These are phyloP conservation scores for Polydrusus cervinus DNA, from an alignment of 2,888 invertebrate genomes.

Conservation along the genomic window DNA sequence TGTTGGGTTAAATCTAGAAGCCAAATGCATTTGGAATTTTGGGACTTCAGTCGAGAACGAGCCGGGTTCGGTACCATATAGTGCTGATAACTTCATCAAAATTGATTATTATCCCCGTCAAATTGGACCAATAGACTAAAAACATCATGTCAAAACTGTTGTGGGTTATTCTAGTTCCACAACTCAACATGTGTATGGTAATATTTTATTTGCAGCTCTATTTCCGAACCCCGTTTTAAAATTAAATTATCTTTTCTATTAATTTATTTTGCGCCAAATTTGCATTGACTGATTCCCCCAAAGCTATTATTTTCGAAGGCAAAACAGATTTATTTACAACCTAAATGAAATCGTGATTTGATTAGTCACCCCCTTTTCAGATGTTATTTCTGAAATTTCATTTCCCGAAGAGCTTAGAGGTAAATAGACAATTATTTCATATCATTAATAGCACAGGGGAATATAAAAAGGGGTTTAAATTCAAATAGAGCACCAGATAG, in stretches of 20 bases:
- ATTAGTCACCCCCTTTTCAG: slow-evolving; percentile 49
- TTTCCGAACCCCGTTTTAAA: neutral
- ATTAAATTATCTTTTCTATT: slow-evolving; percentile 13
- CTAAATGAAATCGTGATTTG: slow-evolving; percentile 49
- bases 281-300: slow-evolving; percentile 25
- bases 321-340: slow-evolving; percentile 49
- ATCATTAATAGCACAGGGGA: slow-evolving; percentile 32
- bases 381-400: slow-evolving; percentile 43
- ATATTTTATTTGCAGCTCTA: neutral
- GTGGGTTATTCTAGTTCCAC: no score
- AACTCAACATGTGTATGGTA: no score
- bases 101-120: no score
- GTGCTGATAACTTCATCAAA: no score
- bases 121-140: no score
- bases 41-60: no score
- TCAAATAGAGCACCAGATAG: neutral
- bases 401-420: slow-evolving; percentile 33
- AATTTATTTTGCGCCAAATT: slow-evolving; percentile 31
- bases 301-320: slow-evolving; percentile 44
- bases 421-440: slow-evolving; percentile 41
- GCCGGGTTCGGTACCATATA: no score
- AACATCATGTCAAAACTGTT: no score
- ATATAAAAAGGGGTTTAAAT: neutral
- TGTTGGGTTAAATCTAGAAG: no score
- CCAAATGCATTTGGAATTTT: no score